Conservation (phyloP, 2,113 vertebrate species). For the Emydocephalus ijimae region DNA sequence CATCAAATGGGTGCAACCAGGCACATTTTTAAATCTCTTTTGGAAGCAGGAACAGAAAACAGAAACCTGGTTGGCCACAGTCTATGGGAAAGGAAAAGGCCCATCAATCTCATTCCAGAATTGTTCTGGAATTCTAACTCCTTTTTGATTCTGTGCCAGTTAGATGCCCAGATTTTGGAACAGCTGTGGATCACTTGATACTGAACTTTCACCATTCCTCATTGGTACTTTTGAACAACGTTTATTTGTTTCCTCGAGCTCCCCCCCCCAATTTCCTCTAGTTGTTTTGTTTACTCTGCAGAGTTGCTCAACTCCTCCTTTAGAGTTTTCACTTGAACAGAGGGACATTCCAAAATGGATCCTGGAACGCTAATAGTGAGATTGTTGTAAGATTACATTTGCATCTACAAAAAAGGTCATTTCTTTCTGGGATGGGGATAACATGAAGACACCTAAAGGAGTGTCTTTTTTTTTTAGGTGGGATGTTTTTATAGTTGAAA, state of each 20-base stretch:
- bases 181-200: background rate
- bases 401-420: no score
- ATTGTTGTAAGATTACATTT: no score
- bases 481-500: no score
- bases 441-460: no score
- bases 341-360: no score
- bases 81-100: background rate
- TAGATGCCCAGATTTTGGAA: background rate
- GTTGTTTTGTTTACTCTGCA: background rate
- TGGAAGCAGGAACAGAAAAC: background rate
- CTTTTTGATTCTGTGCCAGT: background rate
- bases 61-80: background rate
- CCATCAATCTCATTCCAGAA: background rate
- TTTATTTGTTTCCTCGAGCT: background rate
- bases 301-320: background rate
- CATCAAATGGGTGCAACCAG: background rate
- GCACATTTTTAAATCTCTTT: background rate
- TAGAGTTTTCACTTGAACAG: background rate
- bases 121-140: background rate
- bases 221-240: background rate
- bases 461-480: no score
- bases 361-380: no score
- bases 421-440: no score
- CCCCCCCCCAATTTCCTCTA: background rate
- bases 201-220: background rate